Evolutionary conservation across 1,140 invertebrate species (phyloP).

Genomic region (Zelostemma sp.): DNA sequence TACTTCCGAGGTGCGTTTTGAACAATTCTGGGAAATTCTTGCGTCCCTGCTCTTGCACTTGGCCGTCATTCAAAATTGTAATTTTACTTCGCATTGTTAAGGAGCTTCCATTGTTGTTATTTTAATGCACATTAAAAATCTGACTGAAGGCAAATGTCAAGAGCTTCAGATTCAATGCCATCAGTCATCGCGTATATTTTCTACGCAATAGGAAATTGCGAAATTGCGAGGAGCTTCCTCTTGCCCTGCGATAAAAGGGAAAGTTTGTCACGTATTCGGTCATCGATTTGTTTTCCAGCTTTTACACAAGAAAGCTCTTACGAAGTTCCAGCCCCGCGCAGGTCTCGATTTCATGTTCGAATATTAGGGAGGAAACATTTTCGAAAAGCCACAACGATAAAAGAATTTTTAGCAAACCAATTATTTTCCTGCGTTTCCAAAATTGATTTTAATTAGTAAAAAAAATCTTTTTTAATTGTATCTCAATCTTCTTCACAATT

Average conservation of each 20-base stretch:
- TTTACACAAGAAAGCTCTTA: conserved; percentile 35
- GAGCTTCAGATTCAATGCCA: not conserved
- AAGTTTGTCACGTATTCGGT: conserved; percentile 8
- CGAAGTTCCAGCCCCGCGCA: conserved; percentile 5
- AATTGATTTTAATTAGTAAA: no score
- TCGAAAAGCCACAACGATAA: conserved; percentile 16
- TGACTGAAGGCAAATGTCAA: not conserved
- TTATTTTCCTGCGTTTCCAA: no score
- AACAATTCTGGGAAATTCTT: no score
- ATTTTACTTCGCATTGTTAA: no score
- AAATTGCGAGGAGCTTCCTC: conserved; percentile 9
- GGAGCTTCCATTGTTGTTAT: no score
- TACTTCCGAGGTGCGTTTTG: not conserved
- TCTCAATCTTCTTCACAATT: no score
- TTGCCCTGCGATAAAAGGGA: conserved; percentile 3
- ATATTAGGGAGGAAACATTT: conserved; percentile 1
- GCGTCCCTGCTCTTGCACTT: no score
- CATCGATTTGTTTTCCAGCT: conserved; percentile 29
- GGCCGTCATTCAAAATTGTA: no score
- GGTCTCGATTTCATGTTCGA: conserved; percentile 21
- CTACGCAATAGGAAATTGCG: not conserved
- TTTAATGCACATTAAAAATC: no score
- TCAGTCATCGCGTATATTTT: not conserved
- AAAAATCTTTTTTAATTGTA: no score
- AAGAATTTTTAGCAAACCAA: no score